Evolutionary conservation across 1,140 invertebrate genomes (phyloP), one percentile per base, ranked within the genome.

Genomic region (Stegodyphus dumicola): DNA sequence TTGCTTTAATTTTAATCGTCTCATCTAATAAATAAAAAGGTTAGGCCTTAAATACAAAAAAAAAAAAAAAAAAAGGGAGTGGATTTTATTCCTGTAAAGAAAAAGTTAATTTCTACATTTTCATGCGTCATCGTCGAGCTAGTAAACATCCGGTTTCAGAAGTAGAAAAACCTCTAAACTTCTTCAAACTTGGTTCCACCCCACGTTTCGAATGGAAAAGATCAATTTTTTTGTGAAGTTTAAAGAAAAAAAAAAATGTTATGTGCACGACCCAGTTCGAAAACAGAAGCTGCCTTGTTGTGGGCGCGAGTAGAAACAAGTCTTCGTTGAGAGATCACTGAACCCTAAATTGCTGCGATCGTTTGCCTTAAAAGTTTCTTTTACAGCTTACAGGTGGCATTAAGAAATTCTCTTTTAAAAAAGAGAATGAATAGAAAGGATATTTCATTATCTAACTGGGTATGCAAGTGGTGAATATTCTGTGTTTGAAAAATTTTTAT

Each of bases 261-360:
- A 33, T 54, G 17, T 71, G 17, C 70, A 65, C 80, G 80, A 66
- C 80, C 80, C 71, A 75, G 60, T 83, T 75, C 53, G 67, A 74
- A 73, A 73, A 83, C 80, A 83, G 80, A 83, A 83, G 80, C 80
- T 83, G 70, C 56, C 49, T 74, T 75, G 80, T 83, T 65, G 80
- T 74, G 64, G 80, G 80, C 70, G 80, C 70, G 80, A 83, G n/a
- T 15, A 64, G 52, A 17, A 71, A 71, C 70, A 51, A 71, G 33
- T 67, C 17, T 67, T 67, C 56, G 56, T 10, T 67, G 7, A 48
- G 17, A 69, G 70, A 71, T 71, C 70, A 71, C 11, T 52, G 70
- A 71, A 9, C 70, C 9, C 65, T 60, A 1, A 10, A 60, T 10
- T 9, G 5, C 5, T 60, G 56, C 56, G 56, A 9, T 10, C 56